A percentile compares a stretch with the other conserved stretches of the same genome.
These are phyloP conservation scores for Ginglymostoma cirratum DNA, from an alignment of 2,113 vertebrate genomes.

Conservation along the genomic window DNA sequence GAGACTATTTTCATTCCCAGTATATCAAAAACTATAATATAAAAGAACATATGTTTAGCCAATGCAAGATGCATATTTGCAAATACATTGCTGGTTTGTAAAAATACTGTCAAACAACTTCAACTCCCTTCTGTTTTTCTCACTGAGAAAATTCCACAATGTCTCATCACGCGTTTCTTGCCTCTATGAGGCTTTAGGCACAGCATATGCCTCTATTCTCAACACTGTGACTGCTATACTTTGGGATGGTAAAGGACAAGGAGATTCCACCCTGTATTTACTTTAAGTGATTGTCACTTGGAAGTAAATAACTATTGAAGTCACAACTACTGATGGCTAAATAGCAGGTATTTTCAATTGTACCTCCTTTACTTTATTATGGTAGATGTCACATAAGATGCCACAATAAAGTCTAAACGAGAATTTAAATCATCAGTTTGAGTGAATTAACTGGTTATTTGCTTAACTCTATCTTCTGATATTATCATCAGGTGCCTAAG, in stretches of 20 bases:
- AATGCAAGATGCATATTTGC: background rate
- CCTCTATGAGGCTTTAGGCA: background rate
- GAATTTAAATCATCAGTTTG: background rate
- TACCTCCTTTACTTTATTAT: background rate
- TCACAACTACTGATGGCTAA: background rate
- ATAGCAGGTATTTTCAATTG: background rate
- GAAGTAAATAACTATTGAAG: background rate
- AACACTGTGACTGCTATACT: background rate
- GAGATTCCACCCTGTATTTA: background rate
- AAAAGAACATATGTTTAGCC: background rate
- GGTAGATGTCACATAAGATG: background rate
- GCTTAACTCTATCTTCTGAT: background rate
- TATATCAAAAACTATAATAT: too few relatives aligned
- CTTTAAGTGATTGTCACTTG: background rate
- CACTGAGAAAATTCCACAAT: background rate
- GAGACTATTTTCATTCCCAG: too few relatives aligned
- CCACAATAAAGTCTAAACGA: background rate
- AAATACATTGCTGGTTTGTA: background rate
- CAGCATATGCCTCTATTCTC: background rate
- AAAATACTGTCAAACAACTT: background rate
- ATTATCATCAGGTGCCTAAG: background rate
- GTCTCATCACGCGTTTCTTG: background rate
- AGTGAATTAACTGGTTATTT: background rate
- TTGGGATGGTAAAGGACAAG: background rate
- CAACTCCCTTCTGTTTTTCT: background rate